A percentile compares a stretch with the other conserved stretches of the same genome.
Conservation (phyloP, 1,140 invertebrate species). For the Drosophila lini region DNA sequence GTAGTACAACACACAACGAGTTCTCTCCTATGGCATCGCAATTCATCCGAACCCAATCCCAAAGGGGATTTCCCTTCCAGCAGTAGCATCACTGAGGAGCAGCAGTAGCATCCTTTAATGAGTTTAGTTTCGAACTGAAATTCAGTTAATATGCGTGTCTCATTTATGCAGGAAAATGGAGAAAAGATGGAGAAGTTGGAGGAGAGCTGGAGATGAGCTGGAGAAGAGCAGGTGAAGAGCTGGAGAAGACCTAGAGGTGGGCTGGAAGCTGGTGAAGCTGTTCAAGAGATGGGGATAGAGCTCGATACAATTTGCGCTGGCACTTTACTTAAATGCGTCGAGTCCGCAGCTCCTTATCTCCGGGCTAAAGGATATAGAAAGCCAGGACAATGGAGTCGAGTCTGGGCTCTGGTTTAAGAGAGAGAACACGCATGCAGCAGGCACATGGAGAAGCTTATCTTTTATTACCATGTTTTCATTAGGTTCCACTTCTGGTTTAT, state of each 20-base stretch:
- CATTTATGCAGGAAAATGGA: constrained; percentile 44
- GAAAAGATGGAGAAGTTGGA: constrained; percentile 15
- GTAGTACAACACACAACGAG: constrained; percentile 30
- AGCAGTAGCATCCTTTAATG: constrained; percentile 65
- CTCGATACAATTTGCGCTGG: constrained; percentile 73
- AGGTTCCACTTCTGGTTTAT: constrained; percentile 40
- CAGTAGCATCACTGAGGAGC: background rate
- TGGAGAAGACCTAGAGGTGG: background rate
- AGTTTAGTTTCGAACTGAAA: constrained; percentile 77
- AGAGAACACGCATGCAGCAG: constrained; percentile 21
- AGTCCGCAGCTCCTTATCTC: constrained; percentile 61
- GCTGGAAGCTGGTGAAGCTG: background rate
- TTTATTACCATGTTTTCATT: constrained; percentile 77
- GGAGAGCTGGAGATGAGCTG: constrained; percentile 17
- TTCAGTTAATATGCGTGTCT: constrained; percentile 76
- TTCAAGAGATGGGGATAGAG: constrained; percentile 24
- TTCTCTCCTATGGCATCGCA: constrained; percentile 3
- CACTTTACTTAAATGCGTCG: constrained; percentile 71
- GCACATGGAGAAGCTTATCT: constrained; percentile 69
- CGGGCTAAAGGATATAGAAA: constrained; percentile 4
- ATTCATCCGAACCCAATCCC: constrained; percentile 12
- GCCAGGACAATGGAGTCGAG: constrained; percentile 43
- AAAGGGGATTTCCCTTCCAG: constrained; percentile 1
- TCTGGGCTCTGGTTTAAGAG: background rate
- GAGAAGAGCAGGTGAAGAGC: constrained; percentile 1